Evolutionary conservation across 2,888 invertebrate species (phyloP).

Genomic region (Ceramica pisi): DNA sequence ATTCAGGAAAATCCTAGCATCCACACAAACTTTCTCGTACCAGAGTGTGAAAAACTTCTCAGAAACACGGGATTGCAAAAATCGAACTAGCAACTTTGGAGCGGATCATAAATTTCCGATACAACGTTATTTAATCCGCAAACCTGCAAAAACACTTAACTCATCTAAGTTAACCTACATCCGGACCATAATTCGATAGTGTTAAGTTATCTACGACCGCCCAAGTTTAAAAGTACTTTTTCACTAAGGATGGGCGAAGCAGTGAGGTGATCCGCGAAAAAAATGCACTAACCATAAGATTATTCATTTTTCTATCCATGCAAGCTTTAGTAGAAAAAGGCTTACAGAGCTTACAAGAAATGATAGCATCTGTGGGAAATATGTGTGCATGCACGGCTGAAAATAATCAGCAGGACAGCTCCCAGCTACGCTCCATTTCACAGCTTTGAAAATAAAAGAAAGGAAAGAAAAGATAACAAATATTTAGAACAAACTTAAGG

Average conservation of each 20-base stretch:
- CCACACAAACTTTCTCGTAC: constrained; percentile 8
- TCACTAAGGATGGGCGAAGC: background rate
- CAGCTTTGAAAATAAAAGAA: too few species aligned
- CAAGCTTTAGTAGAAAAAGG: background rate
- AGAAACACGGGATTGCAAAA: background rate
- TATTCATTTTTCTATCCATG: background rate
- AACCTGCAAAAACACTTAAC: constrained; percentile 57
- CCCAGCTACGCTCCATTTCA: background rate
- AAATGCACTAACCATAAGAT: background rate
- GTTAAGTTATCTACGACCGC: constrained; percentile 58
- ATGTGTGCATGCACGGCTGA: background rate
- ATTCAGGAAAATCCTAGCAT: background rate
- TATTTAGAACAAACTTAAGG: too few species aligned
- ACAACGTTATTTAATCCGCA: constrained; percentile 28
- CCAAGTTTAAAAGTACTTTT: constrained; percentile 53
- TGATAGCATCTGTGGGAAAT: background rate
- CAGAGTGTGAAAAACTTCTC: constrained; percentile 17
- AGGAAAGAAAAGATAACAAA: too few species aligned
- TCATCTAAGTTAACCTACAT: constrained; percentile 49
- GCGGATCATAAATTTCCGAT: constrained; percentile 32
- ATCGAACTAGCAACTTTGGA: constrained; percentile 31
- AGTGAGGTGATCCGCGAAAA: background rate
- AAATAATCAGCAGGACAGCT: background rate
- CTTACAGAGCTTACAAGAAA: too few species aligned
- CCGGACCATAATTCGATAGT: constrained; percentile 56